phyloP scores from a whole-genome alignment of 2,113 vertebrate genomes.

The human (Homo sapiens) region GRCh38 chr12:89037001-89037500 shows the following conservation, averaged over 20 bases:
- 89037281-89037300: conserved; percentile 19
- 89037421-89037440: background rate
- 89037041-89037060: background rate
- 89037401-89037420: background rate
- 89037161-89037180: background rate
- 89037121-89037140: background rate
- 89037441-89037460: background rate
- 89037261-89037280: background rate
- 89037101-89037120: background rate
- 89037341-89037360: background rate
- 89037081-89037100: background rate
- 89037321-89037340: background rate
- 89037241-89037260: background rate
- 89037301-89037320: background rate
- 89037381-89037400: background rate
- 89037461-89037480: background rate
- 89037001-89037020: background rate
- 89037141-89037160: background rate
- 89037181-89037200: background rate
- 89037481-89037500: background rate
- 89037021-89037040: background rate
- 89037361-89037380: background rate
- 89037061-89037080: background rate
- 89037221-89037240: background rate
- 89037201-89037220: background rate